Evolutionary conservation across 2,888 invertebrate genomes (phyloP), one percentile per base, ranked within the genome.

Genomic region (Dryobotodes eremita): DNA sequence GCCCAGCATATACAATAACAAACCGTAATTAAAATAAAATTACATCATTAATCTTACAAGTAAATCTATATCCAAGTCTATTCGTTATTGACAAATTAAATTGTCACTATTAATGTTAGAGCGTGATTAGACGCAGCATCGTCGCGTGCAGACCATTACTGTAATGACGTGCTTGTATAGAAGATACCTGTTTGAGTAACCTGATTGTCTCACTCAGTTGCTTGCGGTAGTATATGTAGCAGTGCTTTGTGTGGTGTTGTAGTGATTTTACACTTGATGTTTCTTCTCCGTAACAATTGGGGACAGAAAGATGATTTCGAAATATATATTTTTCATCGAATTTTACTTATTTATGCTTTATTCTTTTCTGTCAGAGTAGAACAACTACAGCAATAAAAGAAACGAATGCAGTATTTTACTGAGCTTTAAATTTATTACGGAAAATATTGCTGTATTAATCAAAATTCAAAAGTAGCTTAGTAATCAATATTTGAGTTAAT

Each of bases 81-180:
- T 77, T 79, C 83, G 71, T 77, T 82, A 77, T 83, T 80, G 83
- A 86, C 86, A 88, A 82, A 87, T 86, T 87, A 86, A 85, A 88
- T 88, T 86, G 80, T 86, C 86, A 83, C 80, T 83, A 78, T 82
- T 82, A 85, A 87, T 82, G 77, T 64, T 78, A n/a, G 62, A 75
- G 46, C 48, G 61, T 74, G 80, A 87, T 85, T 80, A 87, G 84
- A 76, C 68, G 64, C 72, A 66, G 78, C 77, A 81, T 71, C 72
- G 86, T 79, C 83, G 88, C 83, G 77, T 86, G 78, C 86, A 77
- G 82, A 77, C 81, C 82, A 84, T 87, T 87, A 87, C 81, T 36
- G 79, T 85, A 88, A 88, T 82, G 89, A 82, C 75, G 75, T 80
- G 73, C 82, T 80, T 82, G 77, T 87, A 78, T 77, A 57, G 75